Conservation (phyloP, 2,888 invertebrate species). For the Eulithis testata region DNA sequence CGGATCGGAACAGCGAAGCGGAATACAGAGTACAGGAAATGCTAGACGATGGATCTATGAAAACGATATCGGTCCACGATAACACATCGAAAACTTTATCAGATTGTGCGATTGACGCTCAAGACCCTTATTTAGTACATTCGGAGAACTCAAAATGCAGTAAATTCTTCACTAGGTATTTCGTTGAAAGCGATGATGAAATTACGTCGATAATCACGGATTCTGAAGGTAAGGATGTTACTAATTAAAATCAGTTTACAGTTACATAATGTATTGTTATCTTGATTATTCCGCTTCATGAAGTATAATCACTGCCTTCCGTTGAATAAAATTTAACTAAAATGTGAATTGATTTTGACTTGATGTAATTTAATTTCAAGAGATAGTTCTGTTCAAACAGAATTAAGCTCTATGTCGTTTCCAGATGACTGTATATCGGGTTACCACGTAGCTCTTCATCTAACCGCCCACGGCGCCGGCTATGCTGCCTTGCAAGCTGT, state of each 20-base stretch:
- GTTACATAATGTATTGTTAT: not conserved
- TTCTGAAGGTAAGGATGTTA: conserved; percentile 85
- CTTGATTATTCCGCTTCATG: no score
- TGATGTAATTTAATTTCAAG: no score
- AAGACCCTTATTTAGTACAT: conserved; percentile 80
- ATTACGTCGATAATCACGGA: conserved; percentile 89
- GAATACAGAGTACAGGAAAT: conserved; percentile 81
- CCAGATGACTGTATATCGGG: conserved; percentile 87
- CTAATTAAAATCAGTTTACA: not conserved
- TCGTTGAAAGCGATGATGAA: conserved; percentile 89
- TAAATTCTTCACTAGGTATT: conserved; percentile 87
- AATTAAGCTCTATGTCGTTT: not conserved
- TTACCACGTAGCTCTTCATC: conserved; percentile 89
- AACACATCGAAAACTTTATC: conserved; percentile 80
- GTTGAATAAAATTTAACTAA: no score
- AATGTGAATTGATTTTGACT: no score
- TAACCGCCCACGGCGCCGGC: conserved; percentile 89
- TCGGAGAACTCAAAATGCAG: conserved; percentile 85
- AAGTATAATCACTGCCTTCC: no score
- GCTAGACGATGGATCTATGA: conserved; percentile 80
- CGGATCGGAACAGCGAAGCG: conserved; percentile 75
- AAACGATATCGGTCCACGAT: conserved; percentile 79
- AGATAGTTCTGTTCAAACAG: no score
- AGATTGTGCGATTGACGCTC: conserved; percentile 73
- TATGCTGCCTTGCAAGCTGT: conserved; percentile 88